phyloP scores from a whole-genome alignment of 1,140 invertebrate species.

The Drosophila sucinea region DNA sequence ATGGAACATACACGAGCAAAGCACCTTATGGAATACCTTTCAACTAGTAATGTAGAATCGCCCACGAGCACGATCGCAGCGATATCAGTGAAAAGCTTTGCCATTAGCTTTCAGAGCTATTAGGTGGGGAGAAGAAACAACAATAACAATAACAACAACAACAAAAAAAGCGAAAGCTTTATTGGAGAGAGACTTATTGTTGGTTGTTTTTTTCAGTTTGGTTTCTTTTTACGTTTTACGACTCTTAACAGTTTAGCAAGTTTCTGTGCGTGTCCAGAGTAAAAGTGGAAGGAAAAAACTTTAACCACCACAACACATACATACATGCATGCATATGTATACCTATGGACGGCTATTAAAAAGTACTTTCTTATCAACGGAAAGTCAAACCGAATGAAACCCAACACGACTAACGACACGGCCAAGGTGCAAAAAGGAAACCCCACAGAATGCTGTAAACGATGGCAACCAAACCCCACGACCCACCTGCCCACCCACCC shows the following conservation, averaged over 20 bases:
- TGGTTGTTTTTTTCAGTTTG: background rate
- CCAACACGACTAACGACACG: conserved; percentile 39
- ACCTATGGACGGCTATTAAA: conserved; percentile 70
- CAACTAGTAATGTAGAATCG: conserved; percentile 40
- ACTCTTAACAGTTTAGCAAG: conserved; percentile 12
- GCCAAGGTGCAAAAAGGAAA: conserved; percentile 55
- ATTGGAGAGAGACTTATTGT: conserved; percentile 6
- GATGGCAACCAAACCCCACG: conserved; percentile 15
- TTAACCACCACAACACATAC: conserved; percentile 17
- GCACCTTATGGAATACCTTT: conserved; percentile 30
- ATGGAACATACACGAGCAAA: conserved; percentile 33
- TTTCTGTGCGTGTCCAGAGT: conserved; percentile 9
- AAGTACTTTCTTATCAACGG: conserved; percentile 63
- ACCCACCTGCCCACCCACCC: conserved; percentile 4
- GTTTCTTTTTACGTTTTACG: conserved; percentile 7
- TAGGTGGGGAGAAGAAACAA: background rate
- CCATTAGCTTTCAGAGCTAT: conserved; percentile 24
- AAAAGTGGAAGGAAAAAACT: background rate
- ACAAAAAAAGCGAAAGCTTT: conserved; percentile 3
- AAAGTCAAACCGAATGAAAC: conserved; percentile 61
- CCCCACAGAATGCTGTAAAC: conserved; percentile 43
- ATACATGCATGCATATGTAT: background rate
- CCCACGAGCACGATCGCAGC: conserved; percentile 42
- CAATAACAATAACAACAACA: background rate
- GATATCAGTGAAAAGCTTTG: conserved; percentile 36